These are phyloP conservation scores for Otis tarda DNA, from an alignment of 2,113 vertebrate species.

Conservation along the genomic window DNA sequence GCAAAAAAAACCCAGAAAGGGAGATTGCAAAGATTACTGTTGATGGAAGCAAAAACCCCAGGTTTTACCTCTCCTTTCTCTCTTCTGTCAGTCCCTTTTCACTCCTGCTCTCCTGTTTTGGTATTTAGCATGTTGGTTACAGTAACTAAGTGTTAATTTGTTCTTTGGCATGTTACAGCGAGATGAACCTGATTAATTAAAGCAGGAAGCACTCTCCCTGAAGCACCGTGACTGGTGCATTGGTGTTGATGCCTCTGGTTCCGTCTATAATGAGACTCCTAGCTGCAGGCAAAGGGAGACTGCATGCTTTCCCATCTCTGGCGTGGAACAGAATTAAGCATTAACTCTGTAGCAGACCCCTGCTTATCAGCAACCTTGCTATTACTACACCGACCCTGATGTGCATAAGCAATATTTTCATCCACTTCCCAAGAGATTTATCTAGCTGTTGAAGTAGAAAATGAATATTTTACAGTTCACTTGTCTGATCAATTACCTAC, in stretches of 20 bases:
- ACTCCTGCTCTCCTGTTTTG: conserved; percentile 25
- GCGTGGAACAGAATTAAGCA: conserved; percentile 75
- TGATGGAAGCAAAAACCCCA: background rate
- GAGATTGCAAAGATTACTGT: background rate
- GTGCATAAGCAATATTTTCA: conserved; percentile 98
- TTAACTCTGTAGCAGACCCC: conserved; percentile 80
- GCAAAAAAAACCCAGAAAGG: background rate
- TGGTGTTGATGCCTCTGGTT: conserved; percentile 81
- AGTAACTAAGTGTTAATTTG: conserved; percentile 79
- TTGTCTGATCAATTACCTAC: conserved; percentile 99
- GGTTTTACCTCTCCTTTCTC: background rate
- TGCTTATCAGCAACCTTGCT: conserved; percentile 90
- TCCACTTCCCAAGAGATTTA: conserved; percentile 96
- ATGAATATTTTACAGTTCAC: conserved; percentile 99
- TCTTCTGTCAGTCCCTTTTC: conserved; percentile 14
- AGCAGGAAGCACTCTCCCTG: conserved; percentile 71
- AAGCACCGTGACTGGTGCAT: conserved; percentile 47
- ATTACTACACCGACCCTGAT: conserved; percentile 86
- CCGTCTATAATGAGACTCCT: conserved; percentile 80
- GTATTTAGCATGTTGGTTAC: conserved; percentile 70
- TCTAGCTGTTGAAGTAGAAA: conserved; percentile 99
- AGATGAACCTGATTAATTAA: conserved; percentile 83
- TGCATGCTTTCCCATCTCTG: conserved; percentile 68
- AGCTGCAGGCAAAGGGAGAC: conserved; percentile 80
- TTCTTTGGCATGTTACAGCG: conserved; percentile 76